phyloP scores from a whole-genome alignment of 2,113 vertebrate genomes.

The Podarcis raffonei region DNA sequence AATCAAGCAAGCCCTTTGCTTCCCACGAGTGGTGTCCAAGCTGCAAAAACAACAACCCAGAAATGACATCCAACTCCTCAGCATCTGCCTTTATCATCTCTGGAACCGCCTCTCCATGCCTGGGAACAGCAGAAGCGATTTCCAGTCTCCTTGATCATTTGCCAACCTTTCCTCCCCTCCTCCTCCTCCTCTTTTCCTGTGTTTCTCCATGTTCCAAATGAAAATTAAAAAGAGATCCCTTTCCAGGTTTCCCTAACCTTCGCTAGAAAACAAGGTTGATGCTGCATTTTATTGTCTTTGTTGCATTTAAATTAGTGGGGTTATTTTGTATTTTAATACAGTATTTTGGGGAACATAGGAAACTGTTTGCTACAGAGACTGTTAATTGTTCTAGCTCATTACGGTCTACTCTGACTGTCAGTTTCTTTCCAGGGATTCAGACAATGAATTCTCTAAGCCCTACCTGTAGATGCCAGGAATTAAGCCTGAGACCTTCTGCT shows the following conservation, averaged over 20 bases:
- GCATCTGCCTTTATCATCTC: not conserved
- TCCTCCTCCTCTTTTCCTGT: not conserved
- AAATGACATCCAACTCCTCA: not conserved
- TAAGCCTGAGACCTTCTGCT: too few relatives aligned
- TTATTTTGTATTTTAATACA: too few relatives aligned
- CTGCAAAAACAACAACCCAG: too few relatives aligned
- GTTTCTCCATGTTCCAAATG: not conserved
- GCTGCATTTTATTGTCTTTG: not conserved
- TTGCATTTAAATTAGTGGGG: not conserved
- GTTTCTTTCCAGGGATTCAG: too few relatives aligned
- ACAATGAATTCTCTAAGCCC: too few relatives aligned
- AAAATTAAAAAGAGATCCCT: not conserved
- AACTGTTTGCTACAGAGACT: too few relatives aligned
- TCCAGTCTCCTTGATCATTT: not conserved
- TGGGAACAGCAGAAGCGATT: not conserved
- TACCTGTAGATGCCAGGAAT: too few relatives aligned
- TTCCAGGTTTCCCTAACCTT: not conserved
- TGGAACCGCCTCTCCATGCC: not conserved
- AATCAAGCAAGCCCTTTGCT: not conserved
- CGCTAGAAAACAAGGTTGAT: too few relatives aligned
- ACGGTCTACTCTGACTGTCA: too few relatives aligned
- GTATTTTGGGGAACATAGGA: too few relatives aligned
- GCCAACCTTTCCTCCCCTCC: not conserved
- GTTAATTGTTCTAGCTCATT: too few relatives aligned
- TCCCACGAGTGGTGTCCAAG: not conserved